phyloP scores from a whole-genome alignment of 1,140 invertebrate genomes.

The Orius laevigatus region DNA sequence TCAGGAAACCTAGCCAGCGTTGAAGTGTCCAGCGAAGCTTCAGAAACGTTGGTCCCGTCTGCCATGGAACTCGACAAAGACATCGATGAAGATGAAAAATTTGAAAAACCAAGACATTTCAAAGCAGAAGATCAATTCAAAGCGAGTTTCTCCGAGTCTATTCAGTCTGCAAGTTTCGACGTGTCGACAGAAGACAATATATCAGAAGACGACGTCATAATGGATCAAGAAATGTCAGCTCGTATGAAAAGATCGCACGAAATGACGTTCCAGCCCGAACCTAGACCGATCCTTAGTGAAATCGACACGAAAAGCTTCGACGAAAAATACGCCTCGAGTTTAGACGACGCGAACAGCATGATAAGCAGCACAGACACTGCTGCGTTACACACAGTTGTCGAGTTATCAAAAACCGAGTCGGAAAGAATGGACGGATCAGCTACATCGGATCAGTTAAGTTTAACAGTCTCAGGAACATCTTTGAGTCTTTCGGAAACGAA shows the following conservation, averaged over 20 bases:
- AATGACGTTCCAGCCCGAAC: constrained; percentile 71
- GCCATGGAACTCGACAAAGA: constrained; percentile 33
- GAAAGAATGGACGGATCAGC: constrained; percentile 32
- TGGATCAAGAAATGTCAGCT: constrained; percentile 10
- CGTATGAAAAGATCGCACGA: constrained; percentile 72
- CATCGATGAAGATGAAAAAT: constrained; percentile 18
- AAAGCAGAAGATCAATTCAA: constrained; percentile 7
- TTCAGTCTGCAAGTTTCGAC: constrained; percentile 18
- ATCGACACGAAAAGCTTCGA: constrained; percentile 19
- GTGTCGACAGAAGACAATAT: constrained; percentile 18
- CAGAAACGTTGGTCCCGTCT: constrained; percentile 76
- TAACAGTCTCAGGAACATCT: constrained; percentile 25
- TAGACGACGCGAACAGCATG: constrained; percentile 36
- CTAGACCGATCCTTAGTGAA: constrained; percentile 26
- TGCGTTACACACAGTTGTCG: constrained; percentile 34
- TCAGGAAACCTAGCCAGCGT: constrained; percentile 74
- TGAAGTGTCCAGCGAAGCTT: constrained; percentile 69
- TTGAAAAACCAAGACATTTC: neutral
- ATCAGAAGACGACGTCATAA: constrained; percentile 19
- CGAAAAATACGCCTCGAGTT: constrained; percentile 34
- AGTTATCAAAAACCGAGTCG: constrained; percentile 28
- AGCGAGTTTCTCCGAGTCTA: constrained; percentile 17
- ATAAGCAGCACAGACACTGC: constrained; percentile 34
- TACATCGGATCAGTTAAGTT: constrained; percentile 33
- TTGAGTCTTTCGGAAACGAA: constrained; percentile 22